Evolutionary conservation across 1,140 invertebrate genomes (phyloP), one percentile per base, ranked within the genome.

Genomic region (Bombus pyrosoma): DNA sequence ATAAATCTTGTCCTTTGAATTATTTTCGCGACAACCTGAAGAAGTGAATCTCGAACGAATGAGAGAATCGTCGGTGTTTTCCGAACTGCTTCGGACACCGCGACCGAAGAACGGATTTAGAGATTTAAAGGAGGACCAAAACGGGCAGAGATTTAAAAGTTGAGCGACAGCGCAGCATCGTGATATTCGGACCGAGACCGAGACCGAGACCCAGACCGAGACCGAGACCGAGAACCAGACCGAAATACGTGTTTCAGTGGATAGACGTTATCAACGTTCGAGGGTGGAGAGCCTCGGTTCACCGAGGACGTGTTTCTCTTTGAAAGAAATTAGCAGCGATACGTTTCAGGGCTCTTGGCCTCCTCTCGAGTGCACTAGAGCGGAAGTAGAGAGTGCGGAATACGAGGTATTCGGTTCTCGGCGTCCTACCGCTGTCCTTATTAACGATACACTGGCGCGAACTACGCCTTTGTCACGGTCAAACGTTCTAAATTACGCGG

Each of bases 271-370:
- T 39, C 39, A 80, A 47, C 41, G 72, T 72, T 28, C n/a, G 82
- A 71, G 9, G 34, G 68, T 59, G 15, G 62, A 64, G 64, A 41
- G 5, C n/a, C 28, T 73, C 57, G 32, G 77, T 39, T 57, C 72
- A 53, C 76, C 77, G 57, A 80, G 83, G 66, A 84, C 68, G 76
- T 64, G 76, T 84, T 78, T 84, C 83, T 84, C 76, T 84, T 84
- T 84, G 79, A 84, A 84, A 84, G 76, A 80, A 84, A 84, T 72
- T 84, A 84, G 76, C 83, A 80, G 68, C 34, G 76, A 84, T 84
- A 84, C 53, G 68, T 84, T 84, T 84, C 77, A 85, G 41, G 68
- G 77, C 77, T 84, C 83, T 84, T 84, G 83, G 83, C 83, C 83
- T 84, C 83, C 47, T 72, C 83, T 85, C 83, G 57, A 85, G 77